Conservation (phyloP, 2,113 vertebrate species). For the Monopterus albus region DNA sequence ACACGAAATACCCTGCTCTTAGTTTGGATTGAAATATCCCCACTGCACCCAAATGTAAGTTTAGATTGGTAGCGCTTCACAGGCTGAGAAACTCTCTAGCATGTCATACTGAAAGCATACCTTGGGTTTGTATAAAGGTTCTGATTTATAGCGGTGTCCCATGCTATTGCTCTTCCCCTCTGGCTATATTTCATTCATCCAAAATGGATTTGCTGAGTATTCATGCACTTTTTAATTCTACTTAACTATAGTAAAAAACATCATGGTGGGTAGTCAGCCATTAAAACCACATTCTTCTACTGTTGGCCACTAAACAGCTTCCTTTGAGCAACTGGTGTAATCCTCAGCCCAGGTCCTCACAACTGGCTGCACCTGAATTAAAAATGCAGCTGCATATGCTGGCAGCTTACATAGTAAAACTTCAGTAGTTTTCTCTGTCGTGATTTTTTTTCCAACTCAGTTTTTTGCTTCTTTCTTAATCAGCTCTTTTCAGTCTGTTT, state of each 20-base stretch:
- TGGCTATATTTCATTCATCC: constrained; percentile 21
- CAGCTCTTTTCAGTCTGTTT: constrained; percentile 21
- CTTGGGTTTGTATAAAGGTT: constrained; percentile 20
- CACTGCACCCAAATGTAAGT: constrained; percentile 28
- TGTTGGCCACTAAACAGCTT: constrained; percentile 50
- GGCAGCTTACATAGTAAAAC: constrained; percentile 36
- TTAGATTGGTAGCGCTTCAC: constrained; percentile 21
- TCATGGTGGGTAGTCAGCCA: constrained; percentile 32
- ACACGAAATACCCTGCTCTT: constrained; percentile 30
- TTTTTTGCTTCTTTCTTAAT: constrained; percentile 5
- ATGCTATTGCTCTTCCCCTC: constrained; percentile 7
- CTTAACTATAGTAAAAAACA: constrained; percentile 43
- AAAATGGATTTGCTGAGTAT: constrained; percentile 33
- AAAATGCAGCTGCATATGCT: constrained; percentile 59
- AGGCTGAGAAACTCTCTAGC: constrained; percentile 6
- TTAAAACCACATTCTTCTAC: constrained; percentile 36
- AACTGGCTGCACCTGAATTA: constrained; percentile 52
- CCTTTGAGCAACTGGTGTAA: constrained; percentile 41
- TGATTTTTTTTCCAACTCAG: constrained; percentile 22
- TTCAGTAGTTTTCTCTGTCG: constrained; percentile 1
- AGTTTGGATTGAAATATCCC: constrained; percentile 46
- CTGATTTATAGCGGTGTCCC: constrained; percentile 40
- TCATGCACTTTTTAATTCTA: constrained; percentile 44
- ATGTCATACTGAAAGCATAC: constrained; percentile 48
- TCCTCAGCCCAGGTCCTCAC: constrained; percentile 40